Evolutionary conservation across 2,888 invertebrate species (phyloP), one percentile per base, ranked within the genome.

Genomic region (Oasisia sp.): DNA sequence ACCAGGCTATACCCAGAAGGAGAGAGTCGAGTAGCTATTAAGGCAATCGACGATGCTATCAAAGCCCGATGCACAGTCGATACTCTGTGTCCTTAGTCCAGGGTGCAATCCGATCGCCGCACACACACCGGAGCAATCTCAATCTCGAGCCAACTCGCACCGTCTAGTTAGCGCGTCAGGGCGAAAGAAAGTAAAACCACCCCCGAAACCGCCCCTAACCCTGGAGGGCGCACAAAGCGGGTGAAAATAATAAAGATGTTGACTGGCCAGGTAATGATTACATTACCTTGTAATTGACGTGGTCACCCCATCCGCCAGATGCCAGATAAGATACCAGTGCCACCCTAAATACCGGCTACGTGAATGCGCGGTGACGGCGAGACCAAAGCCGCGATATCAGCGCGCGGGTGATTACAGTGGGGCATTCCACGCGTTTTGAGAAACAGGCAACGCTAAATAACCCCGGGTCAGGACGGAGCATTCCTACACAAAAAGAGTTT

Each of bases 191-290:
- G 74, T 74, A 74, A 74, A 74, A 74, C 74, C 19, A n/a, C n/a
- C 74, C 74, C 74, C 7, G 27, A 74, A 74, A 74, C 74, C 74
- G 74, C 74, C 74, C 74, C 74, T 74, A 74, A 74, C 74, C 74
- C 74, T 74, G 5, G 74, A 74, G 27, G 19, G 27, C 27, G 74
- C 27, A 74, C 27, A 74, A 74, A 74, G 74, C 19, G 19, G 74
- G 74, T 74, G 74, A 74, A 74, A 74, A 74, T 74, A 74, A 74
- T 74, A 74, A 74, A 74, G 74, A 74, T 74, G 74, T 74, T 74
- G 74, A 74, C 74, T 74, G 74, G 74, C 74, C 74, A 74, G 74
- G 74, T 74, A 74, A 74, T 74, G 74, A 74, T 74, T 74, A 74
- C 74, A 74, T 74, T 74, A 74, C 74, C 74, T 27, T 74, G 74